These are phyloP conservation scores for Sinocyclocheilus maitianheensis DNA, from an alignment of 2,113 vertebrate genomes.

Conservation along the genomic window DNA sequence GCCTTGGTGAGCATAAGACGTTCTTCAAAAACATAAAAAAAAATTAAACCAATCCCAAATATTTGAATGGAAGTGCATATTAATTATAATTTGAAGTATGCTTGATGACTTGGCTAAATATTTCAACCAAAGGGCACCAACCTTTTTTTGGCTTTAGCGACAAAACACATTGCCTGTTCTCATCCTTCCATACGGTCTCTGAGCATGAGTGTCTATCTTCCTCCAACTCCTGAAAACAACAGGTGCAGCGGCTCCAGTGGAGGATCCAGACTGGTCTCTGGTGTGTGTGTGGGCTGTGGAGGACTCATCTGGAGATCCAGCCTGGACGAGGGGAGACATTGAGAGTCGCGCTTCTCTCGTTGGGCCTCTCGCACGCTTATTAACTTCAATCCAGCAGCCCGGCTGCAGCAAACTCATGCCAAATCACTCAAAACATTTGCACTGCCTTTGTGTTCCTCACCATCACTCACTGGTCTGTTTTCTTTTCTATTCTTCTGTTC, in stretches of 20 bases:
- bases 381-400: slow-evolving; percentile 63
- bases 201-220: slow-evolving; percentile 31
- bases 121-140: neutral
- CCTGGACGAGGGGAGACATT: slow-evolving; percentile 59
- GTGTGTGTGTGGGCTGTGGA: slow-evolving; percentile 53
- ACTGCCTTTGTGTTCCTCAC: slow-evolving; percentile 51
- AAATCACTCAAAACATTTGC: slow-evolving; percentile 51
- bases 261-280: slow-evolving; percentile 53
- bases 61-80: neutral
- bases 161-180: slow-evolving; percentile 13
- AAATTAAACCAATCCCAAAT: neutral
- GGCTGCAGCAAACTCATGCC: slow-evolving; percentile 61
- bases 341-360: slow-evolving; percentile 57
- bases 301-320: slow-evolving; percentile 62
- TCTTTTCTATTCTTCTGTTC: neutral
- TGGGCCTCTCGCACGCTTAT: slow-evolving; percentile 63
- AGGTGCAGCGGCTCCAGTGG: slow-evolving; percentile 55
- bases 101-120: neutral
- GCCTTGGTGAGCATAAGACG: neutral
- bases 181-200: slow-evolving; percentile 19
- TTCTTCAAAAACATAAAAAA: neutral
- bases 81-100: neutral
- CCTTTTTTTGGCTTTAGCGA: neutral
- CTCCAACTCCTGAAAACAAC: slow-evolving; percentile 54
- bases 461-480: slow-evolving; percentile 38